Base-by-base conservation (phyloP, 2,797 vertebrate species). In the Microctenopoma steveboyesi region DNA sequence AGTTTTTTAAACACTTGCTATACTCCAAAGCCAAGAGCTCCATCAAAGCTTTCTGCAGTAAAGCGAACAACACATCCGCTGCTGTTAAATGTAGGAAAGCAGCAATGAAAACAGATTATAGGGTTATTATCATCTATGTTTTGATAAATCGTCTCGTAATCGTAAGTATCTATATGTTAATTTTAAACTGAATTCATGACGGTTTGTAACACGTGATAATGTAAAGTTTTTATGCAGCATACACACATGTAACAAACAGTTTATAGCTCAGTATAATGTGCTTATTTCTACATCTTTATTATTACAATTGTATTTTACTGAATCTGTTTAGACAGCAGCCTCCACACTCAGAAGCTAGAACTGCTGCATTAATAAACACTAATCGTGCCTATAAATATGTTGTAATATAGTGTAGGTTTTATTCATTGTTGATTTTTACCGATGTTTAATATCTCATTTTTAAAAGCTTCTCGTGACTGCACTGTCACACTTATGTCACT, bases 1-100 rank as follows among this genome's bases (percentile, higher is more conserved):
- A 66, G 74, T 39, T 66, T 83, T 88, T 75, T 79, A 79, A 82
- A 83, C 12, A 18, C 45, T 64, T 73, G 70, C 86, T 70, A 68
- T 22, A 56, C 74, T 49, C 12, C 5, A 47, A 72, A 69, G 63
- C 68, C 12, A 47, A 69, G 59, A 64, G 63, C 53, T 8, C 55
- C 82, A 79, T 88, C 74, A 87, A 81, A 83, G 81, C 37, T 35
- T 64, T 61, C 49, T 72, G 15, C 35, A 49, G 6, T 49, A 39
- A 72, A 78, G 37, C 50, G 3, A 56, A 62, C 56, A 76, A 74
- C 56, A 77, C 59, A 74, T 69, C 60, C 7, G 66, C 47, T 69
- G 33, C 69, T 35, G 74, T 69, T 80, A 70, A 77, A 80, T 54
- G n/a, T 16, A 66, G 42, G 28, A 60, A 74, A 64, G 46, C 22